These are phyloP conservation scores for Leptoteleia sp. DNA, from an alignment of 1,140 invertebrate species.

Conservation along the genomic window DNA sequence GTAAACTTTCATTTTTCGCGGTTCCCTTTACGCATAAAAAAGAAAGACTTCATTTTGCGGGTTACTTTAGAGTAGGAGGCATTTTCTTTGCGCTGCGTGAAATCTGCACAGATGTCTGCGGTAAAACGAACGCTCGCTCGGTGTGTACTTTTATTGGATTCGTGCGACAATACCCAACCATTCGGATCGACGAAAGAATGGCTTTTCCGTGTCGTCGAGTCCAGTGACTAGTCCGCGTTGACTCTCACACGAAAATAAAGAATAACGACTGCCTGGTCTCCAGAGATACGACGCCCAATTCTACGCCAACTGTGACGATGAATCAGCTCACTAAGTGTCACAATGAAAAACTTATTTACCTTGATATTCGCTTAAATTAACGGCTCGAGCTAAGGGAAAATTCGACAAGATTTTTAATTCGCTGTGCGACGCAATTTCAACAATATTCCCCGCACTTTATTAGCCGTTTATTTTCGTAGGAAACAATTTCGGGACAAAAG, in stretches of 20 bases:
- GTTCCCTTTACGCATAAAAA: background rate
- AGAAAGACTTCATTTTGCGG: slow-evolving; percentile 7
- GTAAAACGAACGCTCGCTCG: slow-evolving; percentile 44
- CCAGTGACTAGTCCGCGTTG: slow-evolving; percentile 62
- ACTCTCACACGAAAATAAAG: slow-evolving; percentile 55
- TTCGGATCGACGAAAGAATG: slow-evolving; percentile 73
- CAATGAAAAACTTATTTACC: slow-evolving; percentile 35
- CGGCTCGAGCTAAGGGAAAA: slow-evolving; percentile 3
- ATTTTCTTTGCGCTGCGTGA: slow-evolving; percentile 25
- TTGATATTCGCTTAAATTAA: slow-evolving; percentile 34
- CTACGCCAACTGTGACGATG: slow-evolving; percentile 16
- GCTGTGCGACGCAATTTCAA: background rate
- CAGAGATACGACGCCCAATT: slow-evolving; percentile 41
- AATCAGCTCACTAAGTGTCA: slow-evolving; percentile 31
- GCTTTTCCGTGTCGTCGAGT: slow-evolving; percentile 76
- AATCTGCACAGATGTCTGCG: slow-evolving; percentile 55
- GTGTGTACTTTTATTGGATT: slow-evolving; percentile 62
- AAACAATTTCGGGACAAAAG: background rate
- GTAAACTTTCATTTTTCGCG: too few relatives aligned
- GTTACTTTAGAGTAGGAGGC: slow-evolving; percentile 8
- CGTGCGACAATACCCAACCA: slow-evolving; percentile 39
- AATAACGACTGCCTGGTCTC: slow-evolving; percentile 53
- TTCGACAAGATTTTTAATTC: too few relatives aligned
- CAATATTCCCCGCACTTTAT: too few relatives aligned
- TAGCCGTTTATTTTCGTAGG: background rate